These are phyloP conservation scores for Poeciliopsis presidionis DNA, from an alignment of 2,797 vertebrate genomes.

Conservation along the genomic window DNA sequence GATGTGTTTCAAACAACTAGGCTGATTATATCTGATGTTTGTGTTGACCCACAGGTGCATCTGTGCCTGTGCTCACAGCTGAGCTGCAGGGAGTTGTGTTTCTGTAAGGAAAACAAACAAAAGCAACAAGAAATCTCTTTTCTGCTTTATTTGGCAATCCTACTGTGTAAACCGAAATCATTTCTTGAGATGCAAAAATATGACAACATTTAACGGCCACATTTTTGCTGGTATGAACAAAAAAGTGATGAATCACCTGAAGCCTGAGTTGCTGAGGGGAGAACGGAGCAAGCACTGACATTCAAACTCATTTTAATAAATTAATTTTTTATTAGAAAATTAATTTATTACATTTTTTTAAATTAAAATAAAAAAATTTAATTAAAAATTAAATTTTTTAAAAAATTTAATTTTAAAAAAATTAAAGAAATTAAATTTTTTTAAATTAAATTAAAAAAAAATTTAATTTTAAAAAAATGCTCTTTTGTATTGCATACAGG, in stretches of 20 bases:
- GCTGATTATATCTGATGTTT: constrained; percentile 51
- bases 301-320: neutral
- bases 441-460: too few relatives aligned
- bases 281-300: neutral
- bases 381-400: too few relatives aligned
- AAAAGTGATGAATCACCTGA: constrained; percentile 27
- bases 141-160: constrained; percentile 46
- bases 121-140: constrained; percentile 37
- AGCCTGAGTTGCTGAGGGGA: constrained; percentile 26
- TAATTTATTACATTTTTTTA: too few relatives aligned
- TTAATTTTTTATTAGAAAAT: too few relatives aligned
- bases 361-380: too few relatives aligned
- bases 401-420: too few relatives aligned
- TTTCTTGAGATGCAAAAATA: constrained; percentile 12
- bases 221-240: constrained; percentile 16
- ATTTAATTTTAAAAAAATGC: too few relatives aligned
- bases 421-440: too few relatives aligned
- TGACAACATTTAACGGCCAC: constrained; percentile 10
- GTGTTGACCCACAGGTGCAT: constrained; percentile 43
- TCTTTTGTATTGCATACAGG: neutral
- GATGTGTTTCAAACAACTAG: constrained; percentile 48
- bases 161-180: neutral
- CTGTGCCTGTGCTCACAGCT: constrained; percentile 30
- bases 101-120: constrained; percentile 3
- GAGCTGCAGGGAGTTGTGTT: constrained; percentile 38